Conservation (phyloP, 2,888 invertebrate species). For the Boloria euphrosyne region DNA sequence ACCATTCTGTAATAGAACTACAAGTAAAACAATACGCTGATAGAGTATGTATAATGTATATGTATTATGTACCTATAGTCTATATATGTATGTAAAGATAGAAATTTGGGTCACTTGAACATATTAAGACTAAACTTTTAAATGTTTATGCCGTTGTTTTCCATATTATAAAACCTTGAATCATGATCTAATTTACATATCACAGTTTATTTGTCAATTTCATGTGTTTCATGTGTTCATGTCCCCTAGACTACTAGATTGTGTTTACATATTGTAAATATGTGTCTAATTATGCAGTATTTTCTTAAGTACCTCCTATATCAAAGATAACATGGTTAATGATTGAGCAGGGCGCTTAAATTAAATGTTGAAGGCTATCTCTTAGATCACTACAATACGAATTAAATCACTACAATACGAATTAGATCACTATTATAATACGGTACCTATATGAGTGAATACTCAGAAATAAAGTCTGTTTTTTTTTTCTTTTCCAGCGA, state of each 20-base stretch:
- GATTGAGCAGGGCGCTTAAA: too few species aligned
- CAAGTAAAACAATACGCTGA: conserved; percentile 1
- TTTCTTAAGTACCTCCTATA: too few species aligned
- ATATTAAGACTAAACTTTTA: neutral
- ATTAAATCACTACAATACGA: too few species aligned
- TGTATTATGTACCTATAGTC: too few species aligned
- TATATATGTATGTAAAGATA: too few species aligned
- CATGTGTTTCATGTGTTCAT: neutral
- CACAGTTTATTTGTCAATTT: conserved; percentile 5
- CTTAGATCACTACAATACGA: too few species aligned
- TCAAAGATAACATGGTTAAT: too few species aligned
- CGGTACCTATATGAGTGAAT: too few species aligned
- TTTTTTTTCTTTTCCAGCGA: conserved; percentile 66
- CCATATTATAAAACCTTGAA: neutral
- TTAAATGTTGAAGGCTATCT: too few species aligned
- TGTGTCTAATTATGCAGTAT: neutral
- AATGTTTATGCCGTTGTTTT: neutral
- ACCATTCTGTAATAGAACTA: neutral
- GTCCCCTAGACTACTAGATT: neutral
- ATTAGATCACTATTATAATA: too few species aligned
- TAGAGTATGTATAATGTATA: neutral
- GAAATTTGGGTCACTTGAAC: too few species aligned
- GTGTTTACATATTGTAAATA: neutral
- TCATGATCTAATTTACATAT: neutral
- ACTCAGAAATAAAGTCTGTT: neutral